Evolutionary conservation across 2,888 invertebrate species (phyloP).

Genomic region (Coremacera marginata): DNA sequence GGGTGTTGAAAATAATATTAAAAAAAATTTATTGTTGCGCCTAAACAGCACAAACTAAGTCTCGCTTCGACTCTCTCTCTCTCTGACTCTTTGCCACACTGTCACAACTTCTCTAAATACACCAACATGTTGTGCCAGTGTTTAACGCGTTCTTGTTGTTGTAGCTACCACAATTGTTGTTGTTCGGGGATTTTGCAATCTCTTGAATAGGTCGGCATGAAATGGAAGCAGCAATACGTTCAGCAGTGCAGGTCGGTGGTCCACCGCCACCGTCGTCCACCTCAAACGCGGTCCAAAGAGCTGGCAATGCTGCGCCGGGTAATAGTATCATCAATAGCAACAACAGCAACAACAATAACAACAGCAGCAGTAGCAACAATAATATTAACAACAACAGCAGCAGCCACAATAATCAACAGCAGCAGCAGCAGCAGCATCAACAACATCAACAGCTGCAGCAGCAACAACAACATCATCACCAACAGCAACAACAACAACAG

Average conservation of each 20-base stretch:
- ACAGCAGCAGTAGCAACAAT: conserved; percentile 50
- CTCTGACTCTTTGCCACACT: background rate
- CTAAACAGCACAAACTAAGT: no score
- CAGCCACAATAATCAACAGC: conserved; percentile 51
- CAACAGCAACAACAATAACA: conserved; percentile 47
- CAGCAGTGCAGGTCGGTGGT: conserved; percentile 70
- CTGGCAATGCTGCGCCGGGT: conserved; percentile 39
- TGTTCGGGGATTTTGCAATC: conserved; percentile 28
- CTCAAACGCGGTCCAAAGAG: conserved; percentile 9
- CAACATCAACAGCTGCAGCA: conserved; percentile 47
- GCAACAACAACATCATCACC: conserved; percentile 43
- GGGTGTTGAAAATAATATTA: no score
- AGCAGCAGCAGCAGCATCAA: conserved; percentile 49
- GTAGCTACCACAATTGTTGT: conserved; percentile 35
- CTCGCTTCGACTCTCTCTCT: background rate
- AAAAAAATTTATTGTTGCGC: no score
- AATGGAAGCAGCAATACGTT: conserved; percentile 71
- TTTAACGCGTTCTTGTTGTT: background rate
- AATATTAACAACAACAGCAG: conserved; percentile 44
- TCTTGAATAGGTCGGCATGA: conserved; percentile 68
- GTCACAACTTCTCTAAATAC: no score
- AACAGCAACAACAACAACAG: conserved; percentile 42
- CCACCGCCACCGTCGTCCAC: conserved; percentile 61
- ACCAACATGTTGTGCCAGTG: background rate
- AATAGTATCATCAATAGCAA: conserved; percentile 40